Conservation (phyloP, 2,113 vertebrate genomes). For the Odontesthes bonariensis region DNA sequence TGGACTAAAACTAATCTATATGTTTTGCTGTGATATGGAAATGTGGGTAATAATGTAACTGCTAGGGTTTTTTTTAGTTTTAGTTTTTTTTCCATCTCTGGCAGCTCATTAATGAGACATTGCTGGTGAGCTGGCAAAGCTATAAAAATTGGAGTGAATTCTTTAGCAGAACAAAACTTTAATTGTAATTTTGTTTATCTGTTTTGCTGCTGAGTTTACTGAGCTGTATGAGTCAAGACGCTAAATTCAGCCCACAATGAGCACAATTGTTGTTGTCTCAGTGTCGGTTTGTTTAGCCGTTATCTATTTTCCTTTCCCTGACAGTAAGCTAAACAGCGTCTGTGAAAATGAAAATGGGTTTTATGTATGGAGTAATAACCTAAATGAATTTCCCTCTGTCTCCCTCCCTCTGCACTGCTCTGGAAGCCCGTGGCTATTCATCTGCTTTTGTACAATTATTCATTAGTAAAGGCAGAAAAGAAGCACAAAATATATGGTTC, state of each 20-base stretch:
- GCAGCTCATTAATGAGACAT: constrained; percentile 9
- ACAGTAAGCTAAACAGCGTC: constrained; percentile 74
- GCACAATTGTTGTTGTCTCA: constrained; percentile 70
- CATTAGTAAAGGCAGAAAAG: constrained; percentile 79
- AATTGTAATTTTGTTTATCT: constrained; percentile 32
- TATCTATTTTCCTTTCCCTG: constrained; percentile 81
- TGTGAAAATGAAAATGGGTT: constrained; percentile 83
- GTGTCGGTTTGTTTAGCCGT: constrained; percentile 75
- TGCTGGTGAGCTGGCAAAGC: constrained; percentile 16
- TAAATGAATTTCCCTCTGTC: constrained; percentile 80
- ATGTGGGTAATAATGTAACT: background rate
- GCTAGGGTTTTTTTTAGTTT: constrained; percentile 4
- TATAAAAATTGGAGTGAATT: constrained; percentile 19
- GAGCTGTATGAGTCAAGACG: constrained; percentile 42
- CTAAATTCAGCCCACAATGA: constrained; percentile 50
- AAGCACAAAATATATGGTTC: constrained; percentile 69
- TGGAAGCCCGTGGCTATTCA: constrained; percentile 70
- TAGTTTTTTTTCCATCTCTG: background rate
- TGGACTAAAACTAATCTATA: background rate
- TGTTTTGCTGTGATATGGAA: background rate
- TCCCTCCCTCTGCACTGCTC: constrained; percentile 45
- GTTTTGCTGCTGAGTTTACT: constrained; percentile 36
- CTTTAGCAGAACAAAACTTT: constrained; percentile 23
- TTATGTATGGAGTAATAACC: constrained; percentile 84
- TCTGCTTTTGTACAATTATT: constrained; percentile 83